A percentile compares a stretch with the other conserved stretches of the same genome.
phyloP scores from a whole-genome alignment of 2,888 invertebrate genomes.

The Acanthopleura granulata region DNA sequence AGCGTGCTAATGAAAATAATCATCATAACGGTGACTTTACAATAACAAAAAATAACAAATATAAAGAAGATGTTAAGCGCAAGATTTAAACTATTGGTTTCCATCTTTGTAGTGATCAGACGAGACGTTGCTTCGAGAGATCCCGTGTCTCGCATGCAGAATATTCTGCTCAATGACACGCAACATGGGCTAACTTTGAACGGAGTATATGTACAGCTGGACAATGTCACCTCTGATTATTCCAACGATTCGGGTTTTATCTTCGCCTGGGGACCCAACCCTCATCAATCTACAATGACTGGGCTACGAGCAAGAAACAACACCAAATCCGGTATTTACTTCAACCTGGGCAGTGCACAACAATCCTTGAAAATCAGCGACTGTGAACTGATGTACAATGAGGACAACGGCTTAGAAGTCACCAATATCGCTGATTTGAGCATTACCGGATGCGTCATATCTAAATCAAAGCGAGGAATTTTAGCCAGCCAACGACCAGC shows the following conservation, averaged over 20 bases:
- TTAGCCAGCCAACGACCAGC: not conserved
- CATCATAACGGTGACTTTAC: no score
- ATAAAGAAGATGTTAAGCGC: no score
- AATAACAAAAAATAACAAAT: no score
- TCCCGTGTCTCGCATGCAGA: not conserved
- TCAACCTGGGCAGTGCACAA: not conserved
- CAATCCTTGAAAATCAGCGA: not conserved
- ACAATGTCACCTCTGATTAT: slow-evolving; percentile 1
- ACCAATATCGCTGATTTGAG: not conserved
- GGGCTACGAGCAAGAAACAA: slow-evolving; percentile 4
- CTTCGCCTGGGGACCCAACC: not conserved
- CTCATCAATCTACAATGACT: not conserved
- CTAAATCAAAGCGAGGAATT: not conserved
- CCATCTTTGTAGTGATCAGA: no score
- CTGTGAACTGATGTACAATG: slow-evolving; percentile 1
- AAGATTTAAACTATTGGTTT: not conserved
- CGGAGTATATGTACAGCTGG: not conserved
- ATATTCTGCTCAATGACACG: not conserved
- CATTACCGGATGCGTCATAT: not conserved
- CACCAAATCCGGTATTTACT: not conserved
- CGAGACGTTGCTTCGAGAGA: not conserved
- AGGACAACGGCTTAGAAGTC: not conserved
- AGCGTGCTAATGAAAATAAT: no score
- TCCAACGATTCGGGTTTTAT: not conserved
- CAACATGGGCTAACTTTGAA: not conserved